phyloP scores from a whole-genome alignment of 92 coral and sea anemone genomes.

The Metridium senile region DNA sequence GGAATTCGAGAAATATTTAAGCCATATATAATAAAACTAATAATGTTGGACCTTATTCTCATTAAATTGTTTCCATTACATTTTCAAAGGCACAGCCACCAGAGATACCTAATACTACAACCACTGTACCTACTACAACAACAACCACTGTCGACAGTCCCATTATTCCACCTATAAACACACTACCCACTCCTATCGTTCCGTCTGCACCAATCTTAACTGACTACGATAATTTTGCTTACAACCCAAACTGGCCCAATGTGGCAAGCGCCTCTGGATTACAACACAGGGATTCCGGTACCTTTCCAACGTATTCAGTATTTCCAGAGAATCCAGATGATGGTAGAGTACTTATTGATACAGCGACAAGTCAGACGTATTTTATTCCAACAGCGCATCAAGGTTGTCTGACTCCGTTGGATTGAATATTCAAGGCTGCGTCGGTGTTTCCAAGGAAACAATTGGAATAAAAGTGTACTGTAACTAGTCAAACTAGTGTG shows the following conservation, averaged over 20 bases:
- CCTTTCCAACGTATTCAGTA: neutral
- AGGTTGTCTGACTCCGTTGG: neutral
- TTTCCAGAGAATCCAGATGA: neutral
- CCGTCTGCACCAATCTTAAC: neutral
- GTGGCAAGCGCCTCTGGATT: neutral
- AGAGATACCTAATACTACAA: neutral
- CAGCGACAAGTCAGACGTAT: neutral
- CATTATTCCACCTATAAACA: neutral
- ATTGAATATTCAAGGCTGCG: neutral
- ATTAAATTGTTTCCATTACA: neutral
- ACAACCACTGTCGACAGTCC: neutral
- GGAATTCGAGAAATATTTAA: no score
- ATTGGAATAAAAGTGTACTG: no score
- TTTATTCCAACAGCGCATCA: neutral
- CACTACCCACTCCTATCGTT: neutral
- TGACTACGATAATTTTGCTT: neutral
- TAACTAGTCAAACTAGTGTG: no score
- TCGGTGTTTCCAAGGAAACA: neutral
- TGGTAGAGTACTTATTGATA: neutral
- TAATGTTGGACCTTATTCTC: no score
- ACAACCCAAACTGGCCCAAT: neutral
- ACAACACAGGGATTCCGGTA: neutral
- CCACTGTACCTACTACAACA: neutral
- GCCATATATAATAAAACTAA: no score
- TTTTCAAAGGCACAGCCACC: neutral